These are phyloP conservation scores for Muraenolepis orangiensis DNA, from an alignment of 2,797 vertebrate species.

Conservation along the genomic window DNA sequence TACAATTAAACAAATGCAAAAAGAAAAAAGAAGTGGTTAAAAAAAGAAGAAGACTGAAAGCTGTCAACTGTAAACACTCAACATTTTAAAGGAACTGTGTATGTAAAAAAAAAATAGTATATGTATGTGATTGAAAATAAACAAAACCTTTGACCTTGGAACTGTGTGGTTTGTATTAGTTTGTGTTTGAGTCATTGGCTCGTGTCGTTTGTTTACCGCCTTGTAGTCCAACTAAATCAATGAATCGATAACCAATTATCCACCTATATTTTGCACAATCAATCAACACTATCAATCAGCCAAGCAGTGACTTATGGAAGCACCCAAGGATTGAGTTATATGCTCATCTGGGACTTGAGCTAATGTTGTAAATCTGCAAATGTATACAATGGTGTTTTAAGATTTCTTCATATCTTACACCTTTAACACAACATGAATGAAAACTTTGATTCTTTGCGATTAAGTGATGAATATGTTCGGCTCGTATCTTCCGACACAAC, in stretches of 20 bases:
- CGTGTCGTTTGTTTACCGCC: neutral
- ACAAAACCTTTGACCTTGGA: slow-evolving; percentile 79
- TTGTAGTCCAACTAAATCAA: neutral
- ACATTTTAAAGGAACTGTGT: slow-evolving; percentile 83
- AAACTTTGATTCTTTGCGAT: neutral
- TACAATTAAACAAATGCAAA: slow-evolving; percentile 61
- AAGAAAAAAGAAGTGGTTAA: slow-evolving; percentile 49
- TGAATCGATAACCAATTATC: neutral
- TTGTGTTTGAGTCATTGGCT: neutral
- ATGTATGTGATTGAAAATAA: slow-evolving; percentile 86
- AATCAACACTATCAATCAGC: neutral
- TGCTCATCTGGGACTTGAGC: neutral
- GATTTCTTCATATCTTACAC: no score
- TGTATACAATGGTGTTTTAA: no score
- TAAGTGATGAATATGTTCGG: neutral
- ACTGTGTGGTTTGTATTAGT: slow-evolving; percentile 27
- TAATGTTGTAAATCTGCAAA: no score
- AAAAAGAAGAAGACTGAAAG: slow-evolving; percentile 60
- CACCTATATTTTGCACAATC: neutral
- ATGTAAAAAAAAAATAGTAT: slow-evolving; percentile 81
- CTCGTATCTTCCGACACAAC: no score
- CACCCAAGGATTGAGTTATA: neutral
- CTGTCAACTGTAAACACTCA: slow-evolving; percentile 73
- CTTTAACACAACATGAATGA: neutral
- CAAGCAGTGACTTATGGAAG: neutral